Conservation (phyloP, 2,797 vertebrate species). For the Gallinago nigripennis region DNA sequence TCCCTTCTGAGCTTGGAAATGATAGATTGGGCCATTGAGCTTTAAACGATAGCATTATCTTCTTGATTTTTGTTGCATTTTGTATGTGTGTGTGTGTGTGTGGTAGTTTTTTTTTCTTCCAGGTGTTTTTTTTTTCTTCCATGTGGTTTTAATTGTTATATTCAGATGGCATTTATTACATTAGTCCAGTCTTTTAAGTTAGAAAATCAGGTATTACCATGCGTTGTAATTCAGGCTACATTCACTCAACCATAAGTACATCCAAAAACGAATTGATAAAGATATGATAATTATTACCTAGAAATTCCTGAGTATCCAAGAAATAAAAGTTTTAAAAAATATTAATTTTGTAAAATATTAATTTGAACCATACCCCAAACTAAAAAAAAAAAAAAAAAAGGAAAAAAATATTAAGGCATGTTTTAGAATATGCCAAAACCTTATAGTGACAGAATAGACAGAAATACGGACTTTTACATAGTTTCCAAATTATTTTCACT, state of each 20-base stretch:
- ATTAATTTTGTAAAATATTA: background rate
- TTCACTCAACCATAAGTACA: background rate
- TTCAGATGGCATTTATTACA: background rate
- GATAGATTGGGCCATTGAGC: background rate
- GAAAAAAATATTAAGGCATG: background rate
- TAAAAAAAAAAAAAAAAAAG: background rate
- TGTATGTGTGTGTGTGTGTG: accelerated
- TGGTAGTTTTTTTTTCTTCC: accelerated
- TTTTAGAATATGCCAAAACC: background rate
- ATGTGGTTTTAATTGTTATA: background rate
- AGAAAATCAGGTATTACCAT: background rate
- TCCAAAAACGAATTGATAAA: background rate
- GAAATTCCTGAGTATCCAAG: background rate
- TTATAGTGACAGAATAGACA: background rate
- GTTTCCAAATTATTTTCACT: background rate
- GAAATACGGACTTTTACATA: background rate
- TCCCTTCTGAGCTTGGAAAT: background rate
- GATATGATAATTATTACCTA: background rate
- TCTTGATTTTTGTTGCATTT: background rate
- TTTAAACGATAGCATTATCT: background rate
- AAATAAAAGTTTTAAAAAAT: background rate
- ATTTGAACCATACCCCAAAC: accelerated
- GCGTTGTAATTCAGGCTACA: background rate
- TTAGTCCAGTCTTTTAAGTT: background rate
- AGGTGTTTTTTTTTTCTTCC: background rate